A percentile compares a stretch with the other conserved stretches of the same genome.
Evolutionary conservation across 2,888 invertebrate species (phyloP).

Genomic region (Cyclophora punctaria): DNA sequence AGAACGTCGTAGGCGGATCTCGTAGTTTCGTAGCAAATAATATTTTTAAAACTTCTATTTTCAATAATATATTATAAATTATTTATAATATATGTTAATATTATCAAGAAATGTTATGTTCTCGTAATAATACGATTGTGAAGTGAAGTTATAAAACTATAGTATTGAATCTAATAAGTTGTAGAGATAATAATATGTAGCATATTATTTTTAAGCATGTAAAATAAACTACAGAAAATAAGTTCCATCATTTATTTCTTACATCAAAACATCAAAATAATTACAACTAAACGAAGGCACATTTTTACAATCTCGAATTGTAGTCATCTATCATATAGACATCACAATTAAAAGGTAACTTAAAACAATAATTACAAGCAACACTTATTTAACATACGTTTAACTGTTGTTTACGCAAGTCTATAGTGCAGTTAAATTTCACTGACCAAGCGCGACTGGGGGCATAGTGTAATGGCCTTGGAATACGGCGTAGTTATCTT

Average conservation of each 20-base stretch:
- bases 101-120: no score
- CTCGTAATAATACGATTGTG: no score
- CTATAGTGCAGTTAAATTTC: conserved; percentile 10
- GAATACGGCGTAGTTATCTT: conserved; percentile 63
- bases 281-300: conserved; percentile 18
- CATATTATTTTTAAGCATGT: no score
- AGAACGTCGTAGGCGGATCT: conserved; percentile 14
- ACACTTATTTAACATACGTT: conserved; percentile 1
- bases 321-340: conserved; percentile 24
- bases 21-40: conserved; percentile 5
- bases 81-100: no score
- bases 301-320: conserved; percentile 13
- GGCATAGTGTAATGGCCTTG: conserved; percentile 69
- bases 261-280: conserved; percentile 6
- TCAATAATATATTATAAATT: no score
- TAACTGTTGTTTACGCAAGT: background rate
- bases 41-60: no score
- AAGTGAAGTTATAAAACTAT: no score
- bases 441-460: conserved; percentile 65
- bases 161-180: no score
- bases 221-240: no score
- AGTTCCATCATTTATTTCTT: background rate
- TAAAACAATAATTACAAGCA: conserved; percentile 20
- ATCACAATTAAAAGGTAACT: conserved; percentile 50
- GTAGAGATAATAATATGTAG: no score